These are phyloP conservation scores for Microtus montanus DNA, from an alignment of 2,113 vertebrate genomes.

Conservation along the genomic window DNA sequence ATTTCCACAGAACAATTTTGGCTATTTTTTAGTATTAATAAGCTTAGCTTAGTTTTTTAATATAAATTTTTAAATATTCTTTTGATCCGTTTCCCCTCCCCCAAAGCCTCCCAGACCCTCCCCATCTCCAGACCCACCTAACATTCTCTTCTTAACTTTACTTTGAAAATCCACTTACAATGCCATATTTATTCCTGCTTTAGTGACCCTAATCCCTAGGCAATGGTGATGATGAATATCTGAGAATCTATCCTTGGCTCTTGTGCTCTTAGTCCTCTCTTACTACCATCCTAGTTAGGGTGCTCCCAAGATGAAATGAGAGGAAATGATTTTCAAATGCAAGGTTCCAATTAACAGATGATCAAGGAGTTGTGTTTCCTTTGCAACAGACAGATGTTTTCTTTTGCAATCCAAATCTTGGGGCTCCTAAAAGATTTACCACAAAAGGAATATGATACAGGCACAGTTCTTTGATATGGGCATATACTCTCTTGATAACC, in stretches of 20 bases:
- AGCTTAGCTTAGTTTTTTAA: neutral
- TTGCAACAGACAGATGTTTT: neutral
- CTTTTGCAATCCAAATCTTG: neutral
- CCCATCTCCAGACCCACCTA: neutral
- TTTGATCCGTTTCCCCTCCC: accelerated
- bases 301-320: neutral
- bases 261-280: too few relatives aligned
- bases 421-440: neutral
- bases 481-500: neutral
- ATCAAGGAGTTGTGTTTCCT: neutral
- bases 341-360: neutral
- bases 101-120: neutral
- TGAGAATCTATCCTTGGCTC: neutral
- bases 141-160: neutral
- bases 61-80: neutral
- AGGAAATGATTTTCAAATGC: neutral
- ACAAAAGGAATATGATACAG: neutral
- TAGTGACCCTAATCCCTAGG: neutral
- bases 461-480: too few relatives aligned
- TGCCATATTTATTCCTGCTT: neutral
- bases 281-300: neutral
- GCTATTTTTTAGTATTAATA: neutral
- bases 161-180: neutral
- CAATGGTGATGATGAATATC: neutral
- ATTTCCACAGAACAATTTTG: neutral